Percentiles rank a stretch among this genome's conserved stretches.
phyloP scores from a whole-genome alignment of 2,113 vertebrate species.

The Ptyas mucosa region DNA sequence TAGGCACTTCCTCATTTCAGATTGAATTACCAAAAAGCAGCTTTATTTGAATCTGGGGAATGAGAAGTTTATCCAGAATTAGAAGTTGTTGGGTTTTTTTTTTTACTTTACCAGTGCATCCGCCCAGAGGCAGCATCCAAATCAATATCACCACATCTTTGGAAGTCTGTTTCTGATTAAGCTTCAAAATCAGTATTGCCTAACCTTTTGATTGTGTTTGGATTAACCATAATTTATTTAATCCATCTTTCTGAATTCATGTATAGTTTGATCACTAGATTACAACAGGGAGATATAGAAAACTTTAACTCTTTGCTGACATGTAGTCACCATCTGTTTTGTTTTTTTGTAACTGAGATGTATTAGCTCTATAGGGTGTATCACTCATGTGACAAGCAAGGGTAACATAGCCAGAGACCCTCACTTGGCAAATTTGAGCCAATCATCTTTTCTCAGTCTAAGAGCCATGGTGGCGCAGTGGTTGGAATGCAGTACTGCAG shows the following conservation, averaged over 20 bases:
- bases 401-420: not conserved
- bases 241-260: not conserved
- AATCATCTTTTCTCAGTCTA: not conserved
- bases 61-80: not conserved
- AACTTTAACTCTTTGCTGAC: not conserved
- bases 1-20: not conserved
- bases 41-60: not conserved
- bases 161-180: not conserved
- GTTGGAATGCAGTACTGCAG: no score
- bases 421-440: not conserved
- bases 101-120: not conserved
- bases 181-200: not conserved
- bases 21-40: not conserved
- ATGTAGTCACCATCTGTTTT: not conserved
- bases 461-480: no score
- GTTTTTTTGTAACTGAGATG: not conserved
- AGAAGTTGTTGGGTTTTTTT: not conserved
- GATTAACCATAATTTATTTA: not conserved
- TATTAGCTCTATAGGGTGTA: not conserved
- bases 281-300: not conserved
- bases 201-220: not conserved
- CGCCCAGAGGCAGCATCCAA: no score
- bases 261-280: not conserved
- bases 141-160: not conserved
- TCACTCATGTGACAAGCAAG: not conserved